Evolutionary conservation across 2,888 invertebrate genomes (phyloP), one percentile per base, ranked within the genome.

Genomic region (Cosmia trapezina): DNA sequence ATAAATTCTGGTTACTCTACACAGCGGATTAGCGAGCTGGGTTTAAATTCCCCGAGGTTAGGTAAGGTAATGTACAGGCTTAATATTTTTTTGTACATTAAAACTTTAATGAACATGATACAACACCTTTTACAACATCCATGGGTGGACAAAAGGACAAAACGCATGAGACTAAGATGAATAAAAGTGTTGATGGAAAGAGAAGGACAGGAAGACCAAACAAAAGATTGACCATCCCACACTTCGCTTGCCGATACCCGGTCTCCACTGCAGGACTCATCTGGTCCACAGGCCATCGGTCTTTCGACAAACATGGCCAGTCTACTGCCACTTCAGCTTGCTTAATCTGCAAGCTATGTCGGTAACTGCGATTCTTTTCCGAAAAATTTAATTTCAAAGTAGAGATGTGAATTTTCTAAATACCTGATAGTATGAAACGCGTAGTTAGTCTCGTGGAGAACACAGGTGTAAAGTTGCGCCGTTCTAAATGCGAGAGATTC

Each of bases 401-500:
- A 37, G 57, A 37, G 1, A 57, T n/a, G 19, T 19, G 6, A 19
- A 57, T 37, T 57, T 19, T 62, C n/a, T n/a, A n/a, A 69, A n/a
- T 92, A 98, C 98, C 97, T 97, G 81, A 98, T 97, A 67, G 92
- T 94, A 56, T 93, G 91, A 60, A 97, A 97, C 2, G 92, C 91
- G 84, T 97, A 97, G 74, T 95, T 91, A 0, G 98, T 97, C 94
- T 99, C 99, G 0, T 95, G 89, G 47, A 97, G 95, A n/a, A 98
- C 96, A 51, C 98, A 97, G 63, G 97, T 96, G 88, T 97, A 98
- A 22, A 99, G 96, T 84, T 99, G 97, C 28, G 98, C 97, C 47
- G 98, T 97, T 60, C 98, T 96, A 92, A 98, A 99, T 0, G 97
- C 98, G 14, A 99, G 97, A 74, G 98, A 98, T 93, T 99, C 99